Evolutionary conservation across 2,797 vertebrate genomes (phyloP).

Genomic region (Ispidina lecontei): DNA sequence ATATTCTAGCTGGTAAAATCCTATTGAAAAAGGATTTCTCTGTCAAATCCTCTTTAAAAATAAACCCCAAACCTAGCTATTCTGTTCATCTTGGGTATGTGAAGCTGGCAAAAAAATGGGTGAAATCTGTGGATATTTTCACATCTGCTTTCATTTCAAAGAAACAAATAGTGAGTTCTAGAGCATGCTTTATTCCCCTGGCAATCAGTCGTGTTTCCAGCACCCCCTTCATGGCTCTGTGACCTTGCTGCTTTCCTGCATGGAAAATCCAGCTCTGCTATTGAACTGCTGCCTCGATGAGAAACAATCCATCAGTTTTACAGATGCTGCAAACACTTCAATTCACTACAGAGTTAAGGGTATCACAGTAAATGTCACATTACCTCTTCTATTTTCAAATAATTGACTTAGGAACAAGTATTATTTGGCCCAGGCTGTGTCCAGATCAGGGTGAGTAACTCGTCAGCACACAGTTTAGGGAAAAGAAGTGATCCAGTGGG

Average conservation of each 20-base stretch:
- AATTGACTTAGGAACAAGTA: conserved; percentile 68
- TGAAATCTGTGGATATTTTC: background rate
- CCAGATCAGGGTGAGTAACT: background rate
- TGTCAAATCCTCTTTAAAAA: background rate
- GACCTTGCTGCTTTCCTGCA: conserved; percentile 71
- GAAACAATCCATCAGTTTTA: conserved; percentile 79
- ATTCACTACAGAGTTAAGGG: conserved; percentile 70
- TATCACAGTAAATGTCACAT: conserved; percentile 67
- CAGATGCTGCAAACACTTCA: conserved; percentile 74
- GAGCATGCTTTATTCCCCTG: conserved; percentile 22
- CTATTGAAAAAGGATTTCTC: background rate
- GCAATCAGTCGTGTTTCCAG: conserved; percentile 46
- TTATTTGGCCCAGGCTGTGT: conserved; percentile 40
- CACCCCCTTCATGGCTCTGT: conserved; percentile 61
- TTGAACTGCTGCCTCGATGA: conserved; percentile 44
- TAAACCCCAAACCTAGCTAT: background rate
- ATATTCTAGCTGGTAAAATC: background rate
- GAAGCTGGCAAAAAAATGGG: background rate
- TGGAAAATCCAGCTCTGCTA: conserved; percentile 67
- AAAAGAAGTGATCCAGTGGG: background rate
- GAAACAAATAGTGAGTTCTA: conserved; percentile 25
- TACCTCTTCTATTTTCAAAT: conserved; percentile 72
- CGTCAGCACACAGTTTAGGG: background rate
- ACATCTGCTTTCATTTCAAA: background rate
- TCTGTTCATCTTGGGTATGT: background rate